Evolutionary conservation across 2,113 vertebrate species (phyloP), one percentile per base, ranked within the genome.

Genomic region (Oplegnathus fasciatus): DNA sequence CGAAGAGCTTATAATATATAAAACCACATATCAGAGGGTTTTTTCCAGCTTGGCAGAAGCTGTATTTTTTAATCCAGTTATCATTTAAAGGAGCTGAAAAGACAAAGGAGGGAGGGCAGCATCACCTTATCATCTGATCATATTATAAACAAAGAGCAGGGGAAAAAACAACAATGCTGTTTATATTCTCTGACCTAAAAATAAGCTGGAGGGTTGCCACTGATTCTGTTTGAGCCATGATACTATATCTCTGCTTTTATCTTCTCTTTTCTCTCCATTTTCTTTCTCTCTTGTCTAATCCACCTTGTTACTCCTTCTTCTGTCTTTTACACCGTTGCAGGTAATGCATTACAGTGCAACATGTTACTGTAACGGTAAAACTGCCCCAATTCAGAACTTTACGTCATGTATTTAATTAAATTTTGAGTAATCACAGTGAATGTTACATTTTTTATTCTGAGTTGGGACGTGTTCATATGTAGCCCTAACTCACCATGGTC

Each of bases 101-200:
- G 58, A 60, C 28, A 73, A 76, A 44, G 2, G 26, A 65, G 30
- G 10, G 52, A 24, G 11, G 44, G 20, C 5, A 30, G 32, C 22
- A 69, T 77, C 40, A 42, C 55, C 1, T 26, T 20, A 14, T 78
- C 62, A 17, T 71, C 62, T 42, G 52, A 82, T 71, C 50, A 72
- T 40, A 65, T 67, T 32, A 30, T 1, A 60, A 77, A 83, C 76
- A 83, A 64, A 89, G 46, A 83, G 26, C 18, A 84, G n/a, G 60
- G 22, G 20, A 40, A 57, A 54, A 48, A 52, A 65, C 5, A 77
- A 58, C 28, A 44, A 77, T 6, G n/a, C 17, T 32, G 14, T 86
- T 79, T 75, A 26, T 72, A 5, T 55, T 37, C 28, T 66, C 42
- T 72, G 75, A 79, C 54, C 72, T 68, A 46, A 50, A 58, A 78